Evolutionary conservation across 2,113 vertebrate genomes (phyloP).

Genomic region (Nannobrachium achirus): DNA sequence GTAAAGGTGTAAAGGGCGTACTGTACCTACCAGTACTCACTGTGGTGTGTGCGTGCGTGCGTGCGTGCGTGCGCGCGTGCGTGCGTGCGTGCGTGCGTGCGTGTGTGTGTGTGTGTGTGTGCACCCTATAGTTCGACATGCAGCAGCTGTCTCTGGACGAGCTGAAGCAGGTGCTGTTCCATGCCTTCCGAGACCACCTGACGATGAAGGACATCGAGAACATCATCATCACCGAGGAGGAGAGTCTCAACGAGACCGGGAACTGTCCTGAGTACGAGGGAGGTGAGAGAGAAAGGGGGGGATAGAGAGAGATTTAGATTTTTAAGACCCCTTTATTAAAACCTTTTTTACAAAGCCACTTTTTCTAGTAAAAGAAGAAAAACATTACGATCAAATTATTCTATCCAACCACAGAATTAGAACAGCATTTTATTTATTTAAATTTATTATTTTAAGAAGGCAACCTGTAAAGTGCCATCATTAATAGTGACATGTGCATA

Average conservation of each 20-base stretch:
- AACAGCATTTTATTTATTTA: too few relatives aligned
- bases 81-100: not conserved
- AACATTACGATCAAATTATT: too few relatives aligned
- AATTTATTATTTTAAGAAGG: too few relatives aligned
- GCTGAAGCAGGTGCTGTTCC: slow-evolving; percentile 97
- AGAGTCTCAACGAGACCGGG: slow-evolving; percentile 95
- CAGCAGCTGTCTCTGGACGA: slow-evolving; percentile 95
- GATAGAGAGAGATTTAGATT: not conserved
- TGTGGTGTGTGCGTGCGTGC: not conserved
- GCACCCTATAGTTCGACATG: slow-evolving; percentile 79
- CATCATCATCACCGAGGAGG: slow-evolving; percentile 98
- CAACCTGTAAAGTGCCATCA: too few relatives aligned
- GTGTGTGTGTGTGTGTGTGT: slow-evolving; percentile 11
- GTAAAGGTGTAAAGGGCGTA: too few relatives aligned
- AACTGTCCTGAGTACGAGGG: slow-evolving; percentile 98
- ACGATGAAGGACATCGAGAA: slow-evolving; percentile 99
- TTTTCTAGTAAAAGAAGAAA: too few relatives aligned
- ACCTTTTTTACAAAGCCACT: too few relatives aligned
- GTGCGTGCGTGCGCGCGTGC: not conserved
- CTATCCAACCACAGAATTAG: too few relatives aligned
- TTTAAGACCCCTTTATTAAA: too few relatives aligned
- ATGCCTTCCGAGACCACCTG: slow-evolving; percentile 95
- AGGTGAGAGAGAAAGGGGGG: slow-evolving; percentile 66
- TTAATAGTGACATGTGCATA: too few relatives aligned
- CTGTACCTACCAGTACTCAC: too few relatives aligned